A percentile compares a stretch with the other conserved stretches of the same genome.
phyloP scores from a whole-genome alignment of 1,140 invertebrate genomes.

The Drosophila arizonae region DNA sequence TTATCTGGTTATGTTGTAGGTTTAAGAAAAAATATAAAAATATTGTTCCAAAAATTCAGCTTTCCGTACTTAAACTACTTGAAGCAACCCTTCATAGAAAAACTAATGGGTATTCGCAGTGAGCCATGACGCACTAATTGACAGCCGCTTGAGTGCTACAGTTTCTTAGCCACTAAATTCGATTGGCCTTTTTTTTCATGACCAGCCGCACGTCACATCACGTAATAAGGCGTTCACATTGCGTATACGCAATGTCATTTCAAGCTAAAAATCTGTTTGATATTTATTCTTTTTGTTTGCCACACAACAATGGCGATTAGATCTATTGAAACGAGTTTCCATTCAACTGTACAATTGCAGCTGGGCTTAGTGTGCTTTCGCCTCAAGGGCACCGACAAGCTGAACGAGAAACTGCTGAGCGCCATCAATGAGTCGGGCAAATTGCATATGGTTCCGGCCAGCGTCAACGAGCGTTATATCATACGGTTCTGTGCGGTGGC shows the following conservation, averaged over 20 bases:
- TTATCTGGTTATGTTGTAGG: too few species aligned
- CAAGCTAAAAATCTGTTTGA: slow-evolving; percentile 5
- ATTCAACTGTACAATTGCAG: slow-evolving; percentile 82
- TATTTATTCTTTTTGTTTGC: slow-evolving; percentile 20
- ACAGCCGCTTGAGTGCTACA: slow-evolving; percentile 32
- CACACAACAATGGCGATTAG: slow-evolving; percentile 15
- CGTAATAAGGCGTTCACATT: slow-evolving; percentile 33
- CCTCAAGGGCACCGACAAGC: slow-evolving; percentile 91
- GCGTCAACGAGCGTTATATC: slow-evolving; percentile 93
- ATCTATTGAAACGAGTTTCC: slow-evolving; percentile 29
- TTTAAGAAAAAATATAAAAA: too few species aligned
- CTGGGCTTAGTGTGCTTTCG: slow-evolving; percentile 93
- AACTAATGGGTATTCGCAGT: slow-evolving; percentile 23
- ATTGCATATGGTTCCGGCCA: slow-evolving; percentile 98
- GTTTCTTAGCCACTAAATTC: slow-evolving; percentile 25
- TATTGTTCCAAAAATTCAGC: too few species aligned
- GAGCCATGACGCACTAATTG: slow-evolving; percentile 42
- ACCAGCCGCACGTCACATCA: slow-evolving; percentile 9
- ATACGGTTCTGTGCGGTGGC: slow-evolving; percentile 98
- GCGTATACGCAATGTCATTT: slow-evolving; percentile 39
- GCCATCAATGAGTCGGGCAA: slow-evolving; percentile 98
- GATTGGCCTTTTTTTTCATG: slow-evolving; percentile 34
- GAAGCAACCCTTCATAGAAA: too few species aligned
- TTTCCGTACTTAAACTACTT: too few species aligned
- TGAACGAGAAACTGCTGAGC: slow-evolving; percentile 97